Evolutionary conservation across 1,140 invertebrate species (phyloP), one percentile per base, ranked within the genome.

Genomic region (Pseudomyrmex gracilis): DNA sequence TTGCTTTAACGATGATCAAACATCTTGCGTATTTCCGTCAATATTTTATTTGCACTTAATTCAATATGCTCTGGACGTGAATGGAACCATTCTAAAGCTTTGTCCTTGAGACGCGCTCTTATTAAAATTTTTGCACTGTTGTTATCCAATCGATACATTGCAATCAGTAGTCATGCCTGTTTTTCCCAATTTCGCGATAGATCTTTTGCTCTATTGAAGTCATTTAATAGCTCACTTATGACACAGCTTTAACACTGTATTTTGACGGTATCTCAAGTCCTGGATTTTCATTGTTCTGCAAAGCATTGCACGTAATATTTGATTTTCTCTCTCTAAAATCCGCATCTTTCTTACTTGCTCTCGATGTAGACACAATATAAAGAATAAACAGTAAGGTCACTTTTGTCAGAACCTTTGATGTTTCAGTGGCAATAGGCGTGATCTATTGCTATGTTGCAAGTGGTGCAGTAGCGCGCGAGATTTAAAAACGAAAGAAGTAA

Each of bases 1-100:
- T 2, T 66, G 13, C 7, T 77, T 13, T 66, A 3, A 1, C 34
- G 5, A 0, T n/a, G 22, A 1, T 66, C 51, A 8, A 55, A 66
- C 61, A 77, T 66, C n/a, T 47, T 66, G n/a, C 17, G 24, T 53
- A 77, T 66, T 57, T 55, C 49, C 8, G 12, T 2, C 51, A 66
- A 20, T 10, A 77, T 3, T 57, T 57, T 2, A 0, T 13, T 10
- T 2, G 17, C 24, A n/a, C 9, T 45, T n/a, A 66, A 24, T 45
- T 66, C 53, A 5, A 77, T 60, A 17, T 61, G 47, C 10, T 66
- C 73, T 0, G 61, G 51, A 3, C 63, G 63, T 0, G 73, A 77
- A 57, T 77, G 47, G 13, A 66, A 77, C 60, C 73, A 77, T 5
- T 55, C 10, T 1, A 66, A 12, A 0, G 61, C 49, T 24, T 7